A percentile compares a stretch with the other conserved stretches of the same genome.
phyloP scores from a whole-genome alignment of 2,113 vertebrate genomes.

The Pseudopodoces humilis region DNA sequence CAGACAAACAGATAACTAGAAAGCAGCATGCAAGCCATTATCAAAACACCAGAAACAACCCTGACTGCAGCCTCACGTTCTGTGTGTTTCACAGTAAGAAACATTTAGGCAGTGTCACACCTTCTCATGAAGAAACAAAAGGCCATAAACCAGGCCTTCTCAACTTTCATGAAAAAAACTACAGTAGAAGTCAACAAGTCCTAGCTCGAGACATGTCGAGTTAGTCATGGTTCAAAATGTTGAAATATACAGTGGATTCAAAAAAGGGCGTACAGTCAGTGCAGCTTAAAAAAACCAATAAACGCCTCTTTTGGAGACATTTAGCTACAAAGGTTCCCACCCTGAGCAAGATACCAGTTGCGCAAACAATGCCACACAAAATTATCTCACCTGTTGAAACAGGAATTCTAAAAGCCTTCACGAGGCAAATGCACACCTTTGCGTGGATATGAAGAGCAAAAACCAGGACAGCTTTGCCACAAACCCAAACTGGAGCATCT shows the following conservation, averaged over 20 bases:
- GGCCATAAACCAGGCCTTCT: conserved; percentile 82
- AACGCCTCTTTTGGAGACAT: conserved; percentile 81
- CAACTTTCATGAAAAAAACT: conserved; percentile 94
- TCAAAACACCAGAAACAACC: conserved; percentile 99
- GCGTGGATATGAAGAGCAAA: conserved; percentile 49
- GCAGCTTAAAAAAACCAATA: conserved; percentile 82
- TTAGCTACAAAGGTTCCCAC: conserved; percentile 79
- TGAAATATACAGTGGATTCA: conserved; percentile 79
- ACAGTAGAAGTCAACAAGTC: conserved; percentile 85
- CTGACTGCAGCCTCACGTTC: conserved; percentile 96
- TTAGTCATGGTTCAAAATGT: conserved; percentile 81
- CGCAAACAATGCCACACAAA: conserved; percentile 60
- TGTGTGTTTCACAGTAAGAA: conserved; percentile 97
- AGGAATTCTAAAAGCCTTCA: conserved; percentile 50
- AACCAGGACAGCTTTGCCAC: conserved; percentile 1
- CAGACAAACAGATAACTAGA: conserved; percentile 54
- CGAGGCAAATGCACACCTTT: conserved; percentile 61
- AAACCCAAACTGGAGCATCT: conserved; percentile 10
- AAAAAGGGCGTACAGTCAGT: conserved; percentile 77
- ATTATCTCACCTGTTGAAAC: conserved; percentile 45
- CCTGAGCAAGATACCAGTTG: conserved; percentile 74
- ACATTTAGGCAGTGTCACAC: conserved; percentile 98
- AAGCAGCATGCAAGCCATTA: conserved; percentile 87
- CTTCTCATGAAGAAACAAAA: conserved; percentile 96
- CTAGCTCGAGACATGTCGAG: conserved; percentile 81